Evolutionary conservation across 1,140 invertebrate genomes (phyloP), one percentile per base, ranked within the genome.

Genomic region (Trachymyrmex septentrionalis): DNA sequence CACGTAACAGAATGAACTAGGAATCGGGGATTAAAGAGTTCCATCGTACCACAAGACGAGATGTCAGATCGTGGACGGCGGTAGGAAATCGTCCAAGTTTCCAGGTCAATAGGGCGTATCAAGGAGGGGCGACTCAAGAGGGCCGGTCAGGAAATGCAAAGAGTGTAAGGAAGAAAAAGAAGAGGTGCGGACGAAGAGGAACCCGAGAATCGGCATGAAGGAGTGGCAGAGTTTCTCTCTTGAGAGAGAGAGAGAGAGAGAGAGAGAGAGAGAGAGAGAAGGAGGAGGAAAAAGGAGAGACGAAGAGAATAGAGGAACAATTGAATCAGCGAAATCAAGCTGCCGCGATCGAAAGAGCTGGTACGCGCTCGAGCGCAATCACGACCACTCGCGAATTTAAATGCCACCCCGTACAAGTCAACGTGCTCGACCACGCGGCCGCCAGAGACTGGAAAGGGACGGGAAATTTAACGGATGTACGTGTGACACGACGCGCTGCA

Each of bases 281-380:
- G 24, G 38, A 53, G 30, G 9, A 24, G 21, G 24, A 10, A 44
- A 27, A 16, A 50, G 38, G 38, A 44, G 59, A 12, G 59, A 34
- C 44, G 38, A 78, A 38, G 55, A 69, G 34, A 50, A 30, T 14
- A 21, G 27, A 81, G 80, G 89, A 85, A 92, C 91, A 92, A 92
- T 92, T 77, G 91, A 89, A 92, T 92, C 89, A 92, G 91, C 80
- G 85, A 89, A 91, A 92, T 88, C 82, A 91, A 89, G 82, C 84
- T 50, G 19, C 50, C 38, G 64, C 44, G 81, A 84, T 78, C 76
- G 86, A 87, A 78, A 64, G 78, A 57, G 78, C 50, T 50, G 86
- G 19, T 48, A 48, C 61, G 44, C 61, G 50, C 38, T 44, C 53
- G 34, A 67, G 50, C 50, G 67, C 86, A 90, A 91, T 92, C 91